A percentile compares a stretch with the other conserved stretches of the same genome.
Conservation (phyloP, 2,888 invertebrate genomes). For the Rotaria socialis region DNA sequence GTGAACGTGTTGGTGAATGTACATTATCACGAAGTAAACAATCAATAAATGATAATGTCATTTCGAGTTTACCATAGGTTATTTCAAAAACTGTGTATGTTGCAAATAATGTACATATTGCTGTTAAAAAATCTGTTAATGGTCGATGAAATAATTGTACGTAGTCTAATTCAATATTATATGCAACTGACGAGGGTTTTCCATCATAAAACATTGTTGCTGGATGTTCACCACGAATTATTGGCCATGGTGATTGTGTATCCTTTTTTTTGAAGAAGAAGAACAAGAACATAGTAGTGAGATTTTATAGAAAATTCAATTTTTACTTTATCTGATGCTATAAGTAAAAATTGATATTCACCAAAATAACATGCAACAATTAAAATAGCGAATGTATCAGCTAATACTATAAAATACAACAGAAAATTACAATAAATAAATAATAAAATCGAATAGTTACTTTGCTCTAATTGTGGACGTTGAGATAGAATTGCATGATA, state of each 20-base stretch:
- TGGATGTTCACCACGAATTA: constrained; percentile 34
- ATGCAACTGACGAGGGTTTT: background rate
- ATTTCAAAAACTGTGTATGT: constrained; percentile 31
- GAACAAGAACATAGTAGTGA: too few relatives aligned
- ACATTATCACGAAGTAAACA: constrained; percentile 28
- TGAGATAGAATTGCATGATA: constrained; percentile 16
- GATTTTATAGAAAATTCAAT: background rate
- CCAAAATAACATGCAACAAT: constrained; percentile 24
- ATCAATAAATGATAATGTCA: constrained; percentile 37
- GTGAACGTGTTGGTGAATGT: constrained; percentile 29
- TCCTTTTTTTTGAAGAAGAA: background rate
- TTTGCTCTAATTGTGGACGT: constrained; percentile 31
- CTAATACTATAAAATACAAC: background rate
- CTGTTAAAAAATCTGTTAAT: constrained; percentile 33
- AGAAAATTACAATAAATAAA: background rate
- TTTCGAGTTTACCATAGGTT: constrained; percentile 34
- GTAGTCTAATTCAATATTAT: constrained; percentile 34
- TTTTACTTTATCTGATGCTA: constrained; percentile 6
- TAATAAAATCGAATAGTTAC: background rate
- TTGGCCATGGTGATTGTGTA: constrained; percentile 29
- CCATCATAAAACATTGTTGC: constrained; percentile 19
- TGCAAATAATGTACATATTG: constrained; percentile 34
- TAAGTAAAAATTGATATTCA: constrained; percentile 30
- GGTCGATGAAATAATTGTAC: constrained; percentile 6
- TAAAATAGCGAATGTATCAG: constrained; percentile 27